Percentiles rank a stretch among this genome's conserved stretches.
These are phyloP conservation scores for Hyposoter didymator DNA, from an alignment of 2,888 invertebrate species.

Conservation along the genomic window DNA sequence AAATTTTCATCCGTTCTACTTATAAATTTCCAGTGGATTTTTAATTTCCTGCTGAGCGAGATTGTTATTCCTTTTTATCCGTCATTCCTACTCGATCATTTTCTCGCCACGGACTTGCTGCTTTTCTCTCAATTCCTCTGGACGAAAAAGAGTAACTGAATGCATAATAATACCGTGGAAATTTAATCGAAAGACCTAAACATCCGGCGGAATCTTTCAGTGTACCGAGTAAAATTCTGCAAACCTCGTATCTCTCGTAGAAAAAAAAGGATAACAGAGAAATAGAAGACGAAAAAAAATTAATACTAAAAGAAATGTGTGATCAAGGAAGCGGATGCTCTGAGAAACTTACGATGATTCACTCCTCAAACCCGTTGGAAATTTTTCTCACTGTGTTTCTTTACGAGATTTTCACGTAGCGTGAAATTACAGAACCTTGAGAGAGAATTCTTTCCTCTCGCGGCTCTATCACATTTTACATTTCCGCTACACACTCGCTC, in stretches of 20 bases:
- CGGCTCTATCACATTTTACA: not conserved
- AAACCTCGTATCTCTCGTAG: not conserved
- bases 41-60: too few species aligned
- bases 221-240: not conserved
- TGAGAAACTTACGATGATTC: not conserved
- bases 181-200: not conserved
- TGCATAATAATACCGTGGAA: not conserved
- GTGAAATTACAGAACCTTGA: conserved; percentile 58
- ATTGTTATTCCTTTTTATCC: too few species aligned
- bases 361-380: not conserved
- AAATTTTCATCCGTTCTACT: too few species aligned
- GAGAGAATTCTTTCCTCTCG: conserved; percentile 15
- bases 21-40: too few species aligned
- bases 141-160: not conserved
- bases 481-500: not conserved
- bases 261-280: not conserved
- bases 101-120: too few species aligned
- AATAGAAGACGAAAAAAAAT: not conserved
- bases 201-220: not conserved
- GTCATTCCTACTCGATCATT: too few species aligned
- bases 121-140: not conserved
- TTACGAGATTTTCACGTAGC: conserved; percentile 33
- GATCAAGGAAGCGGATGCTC: conserved; percentile 3
- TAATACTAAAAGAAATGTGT: not conserved
- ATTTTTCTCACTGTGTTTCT: not conserved